phyloP scores from a whole-genome alignment of 92 coral and sea anemone genomes.

The Palythoa caribaeorum region DNA sequence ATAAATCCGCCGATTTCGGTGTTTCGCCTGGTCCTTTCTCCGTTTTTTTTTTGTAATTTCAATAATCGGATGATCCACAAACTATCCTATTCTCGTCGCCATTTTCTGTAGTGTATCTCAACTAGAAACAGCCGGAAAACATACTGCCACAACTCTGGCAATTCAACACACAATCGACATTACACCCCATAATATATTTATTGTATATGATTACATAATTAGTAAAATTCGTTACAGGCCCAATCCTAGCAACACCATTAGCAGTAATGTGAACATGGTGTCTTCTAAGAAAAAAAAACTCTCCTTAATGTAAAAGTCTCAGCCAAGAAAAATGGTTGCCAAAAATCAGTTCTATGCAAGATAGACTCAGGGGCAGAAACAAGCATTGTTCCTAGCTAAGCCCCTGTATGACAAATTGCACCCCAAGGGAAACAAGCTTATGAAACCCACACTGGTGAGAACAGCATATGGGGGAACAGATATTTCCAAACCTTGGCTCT shows the following conservation, averaged over 20 bases:
- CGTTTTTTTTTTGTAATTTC: no score
- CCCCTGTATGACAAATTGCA: conserved; percentile 55
- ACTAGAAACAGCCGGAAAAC: no score
- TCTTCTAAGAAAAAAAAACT: conserved; percentile 58
- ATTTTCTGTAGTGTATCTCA: no score
- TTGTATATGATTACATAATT: no score
- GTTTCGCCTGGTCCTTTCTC: no score
- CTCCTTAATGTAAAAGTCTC: conserved; percentile 39
- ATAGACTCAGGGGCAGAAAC: conserved; percentile 72
- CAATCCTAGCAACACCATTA: conserved; percentile 46
- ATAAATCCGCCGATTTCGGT: no score
- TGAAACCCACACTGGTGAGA: conserved; percentile 46
- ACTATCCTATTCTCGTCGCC: no score
- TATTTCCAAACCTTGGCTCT: conserved; percentile 58
- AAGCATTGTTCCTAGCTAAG: conserved; percentile 61
- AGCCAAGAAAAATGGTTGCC: conserved; percentile 34
- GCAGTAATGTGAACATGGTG: conserved; percentile 41
- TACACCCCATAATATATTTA: no score
- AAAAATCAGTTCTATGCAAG: conserved; percentile 51
- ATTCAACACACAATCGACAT: no score
- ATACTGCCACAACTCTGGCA: no score
- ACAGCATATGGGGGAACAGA: conserved; percentile 66
- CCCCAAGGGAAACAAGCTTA: conserved; percentile 26
- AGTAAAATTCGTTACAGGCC: no score
- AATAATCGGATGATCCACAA: no score